phyloP scores from a whole-genome alignment of 2,888 invertebrate genomes.

The Biston stratarius region DNA sequence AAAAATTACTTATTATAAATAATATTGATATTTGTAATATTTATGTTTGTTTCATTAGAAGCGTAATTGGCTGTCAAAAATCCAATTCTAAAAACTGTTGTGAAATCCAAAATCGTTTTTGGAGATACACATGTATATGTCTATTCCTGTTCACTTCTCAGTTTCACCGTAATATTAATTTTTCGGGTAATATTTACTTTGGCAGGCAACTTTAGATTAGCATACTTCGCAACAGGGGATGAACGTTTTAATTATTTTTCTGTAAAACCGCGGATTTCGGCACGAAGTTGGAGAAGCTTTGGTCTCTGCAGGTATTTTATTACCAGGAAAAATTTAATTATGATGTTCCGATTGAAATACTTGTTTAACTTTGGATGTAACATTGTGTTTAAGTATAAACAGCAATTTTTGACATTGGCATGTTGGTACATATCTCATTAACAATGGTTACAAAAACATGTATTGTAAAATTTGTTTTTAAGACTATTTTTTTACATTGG shows the following conservation, averaged over 20 bases:
- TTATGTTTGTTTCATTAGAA: too few relatives aligned
- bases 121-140: neutral
- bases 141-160: slow-evolving; percentile 1
- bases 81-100: neutral
- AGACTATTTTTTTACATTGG: too few relatives aligned
- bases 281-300: slow-evolving; percentile 14
- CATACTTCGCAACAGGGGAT: slow-evolving; percentile 29
- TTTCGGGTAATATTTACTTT: slow-evolving; percentile 21
- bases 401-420: too few relatives aligned
- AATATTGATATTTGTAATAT: too few relatives aligned
- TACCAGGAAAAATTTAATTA: slow-evolving; percentile 12
- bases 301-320: slow-evolving; percentile 25
- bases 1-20: too few relatives aligned
- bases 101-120: neutral
- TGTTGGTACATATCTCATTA: too few relatives aligned
- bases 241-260: slow-evolving; percentile 38
- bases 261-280: slow-evolving; percentile 25
- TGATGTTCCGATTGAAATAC: slow-evolving; percentile 22
- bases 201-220: slow-evolving; percentile 20
- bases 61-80: too few relatives aligned
- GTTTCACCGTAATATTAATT: slow-evolving; percentile 10
- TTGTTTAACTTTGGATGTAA: slow-evolving; percentile 1
- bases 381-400: too few relatives aligned
- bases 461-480: too few relatives aligned
- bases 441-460: too few relatives aligned